These are phyloP conservation scores for Parnassius apollo DNA, from an alignment of 2,888 invertebrate species.

Conservation along the genomic window DNA sequence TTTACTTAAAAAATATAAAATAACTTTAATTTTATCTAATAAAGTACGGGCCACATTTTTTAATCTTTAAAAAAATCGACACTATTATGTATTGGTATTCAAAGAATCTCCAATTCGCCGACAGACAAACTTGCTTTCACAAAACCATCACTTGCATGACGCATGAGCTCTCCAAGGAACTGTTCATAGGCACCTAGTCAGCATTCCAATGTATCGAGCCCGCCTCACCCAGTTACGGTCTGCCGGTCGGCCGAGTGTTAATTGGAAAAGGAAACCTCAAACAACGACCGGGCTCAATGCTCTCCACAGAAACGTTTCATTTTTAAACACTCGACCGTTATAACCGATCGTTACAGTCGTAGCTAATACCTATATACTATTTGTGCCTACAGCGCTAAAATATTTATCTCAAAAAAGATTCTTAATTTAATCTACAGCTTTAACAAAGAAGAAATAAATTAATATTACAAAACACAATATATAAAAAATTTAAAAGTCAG, in stretches of 20 bases:
- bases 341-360: slow-evolving; percentile 53
- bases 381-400: slow-evolving; percentile 11
- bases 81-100: too few relatives aligned
- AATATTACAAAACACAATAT: too few relatives aligned
- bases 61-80: too few relatives aligned
- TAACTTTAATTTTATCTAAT: too few relatives aligned
- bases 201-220: slow-evolving; percentile 38
- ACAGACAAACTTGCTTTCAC: slow-evolving; percentile 29
- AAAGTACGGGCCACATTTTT: too few relatives aligned
- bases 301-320: slow-evolving; percentile 80
- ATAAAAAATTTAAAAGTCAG: too few relatives aligned
- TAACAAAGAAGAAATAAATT: too few relatives aligned
- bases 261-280: slow-evolving; percentile 81
- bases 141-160: slow-evolving; percentile 13
- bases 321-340: slow-evolving; percentile 78
- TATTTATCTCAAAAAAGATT: slow-evolving; percentile 9
- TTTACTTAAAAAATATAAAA: too few relatives aligned
- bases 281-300: slow-evolving; percentile 79
- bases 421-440: too few relatives aligned
- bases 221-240: slow-evolving; percentile 76
- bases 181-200: slow-evolving; percentile 43
- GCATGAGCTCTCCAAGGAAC: slow-evolving; percentile 48
- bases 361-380: slow-evolving; percentile 13
- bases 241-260: slow-evolving; percentile 77
- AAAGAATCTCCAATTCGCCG: background rate